Evolutionary conservation across 2,888 invertebrate species (phyloP).

Genomic region (Aplocera efformata): DNA sequence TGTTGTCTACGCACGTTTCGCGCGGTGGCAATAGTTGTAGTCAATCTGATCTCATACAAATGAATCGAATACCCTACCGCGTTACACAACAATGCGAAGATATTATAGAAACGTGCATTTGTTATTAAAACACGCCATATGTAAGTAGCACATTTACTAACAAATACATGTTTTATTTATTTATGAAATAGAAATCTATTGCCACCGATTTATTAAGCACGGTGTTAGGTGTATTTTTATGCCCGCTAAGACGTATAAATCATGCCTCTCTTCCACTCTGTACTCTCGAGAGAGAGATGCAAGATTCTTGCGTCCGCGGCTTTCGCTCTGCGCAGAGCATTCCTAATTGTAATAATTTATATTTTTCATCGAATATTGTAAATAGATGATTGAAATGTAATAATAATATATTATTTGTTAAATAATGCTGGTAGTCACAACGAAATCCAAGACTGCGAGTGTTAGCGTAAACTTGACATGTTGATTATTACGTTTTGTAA

Average conservation of each 20-base stretch:
- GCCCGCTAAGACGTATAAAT: slow-evolving; percentile 18
- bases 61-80: slow-evolving; percentile 10
- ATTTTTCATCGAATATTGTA: slow-evolving; percentile 70
- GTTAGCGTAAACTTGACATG: slow-evolving; percentile 55
- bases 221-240: slow-evolving; percentile 52
- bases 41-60: slow-evolving; percentile 51
- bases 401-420: slow-evolving; percentile 41
- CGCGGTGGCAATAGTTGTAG: slow-evolving; percentile 60
- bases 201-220: slow-evolving; percentile 59
- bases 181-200: slow-evolving; percentile 34
- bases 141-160: slow-evolving; percentile 12
- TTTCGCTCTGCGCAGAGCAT: slow-evolving; percentile 65
- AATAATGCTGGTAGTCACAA: slow-evolving; percentile 76
- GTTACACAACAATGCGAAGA: slow-evolving; percentile 12
- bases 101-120: slow-evolving; percentile 13
- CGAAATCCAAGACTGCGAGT: slow-evolving; percentile 78
- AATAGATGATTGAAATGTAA: slow-evolving; percentile 43
- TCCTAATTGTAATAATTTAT: slow-evolving; percentile 61
- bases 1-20: slow-evolving; percentile 32
- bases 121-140: slow-evolving; percentile 10
- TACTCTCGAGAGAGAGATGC: slow-evolving; percentile 6
- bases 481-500: slow-evolving; percentile 35
- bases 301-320: neutral
- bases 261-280: slow-evolving; percentile 7
- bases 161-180: slow-evolving; percentile 18